phyloP scores from a whole-genome alignment of 2,797 vertebrate genomes.

The Bovichtus diacanthus region DNA sequence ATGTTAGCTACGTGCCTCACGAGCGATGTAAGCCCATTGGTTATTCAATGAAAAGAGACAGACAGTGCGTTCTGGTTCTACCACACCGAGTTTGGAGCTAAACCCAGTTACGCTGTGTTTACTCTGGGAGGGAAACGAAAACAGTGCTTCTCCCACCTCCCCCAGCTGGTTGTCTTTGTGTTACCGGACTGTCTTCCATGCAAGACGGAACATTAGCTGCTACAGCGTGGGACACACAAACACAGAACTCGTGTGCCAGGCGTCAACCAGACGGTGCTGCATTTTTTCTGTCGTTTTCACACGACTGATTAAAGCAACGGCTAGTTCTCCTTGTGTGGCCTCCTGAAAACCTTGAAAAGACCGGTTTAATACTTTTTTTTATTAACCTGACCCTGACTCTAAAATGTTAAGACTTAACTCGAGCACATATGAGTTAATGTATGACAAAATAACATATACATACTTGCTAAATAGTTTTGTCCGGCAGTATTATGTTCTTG shows the following conservation, averaged over 20 bases:
- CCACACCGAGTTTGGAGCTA: background rate
- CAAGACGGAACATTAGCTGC: too few species aligned
- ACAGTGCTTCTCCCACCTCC: background rate
- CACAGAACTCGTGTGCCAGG: background rate
- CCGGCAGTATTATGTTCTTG: background rate
- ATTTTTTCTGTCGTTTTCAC: background rate
- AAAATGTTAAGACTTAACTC: too few species aligned
- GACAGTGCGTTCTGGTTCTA: accelerated
- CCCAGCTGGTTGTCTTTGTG: background rate
- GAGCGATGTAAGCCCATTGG: background rate
- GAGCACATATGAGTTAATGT: too few species aligned
- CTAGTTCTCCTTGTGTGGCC: too few species aligned
- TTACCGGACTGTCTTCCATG: background rate
- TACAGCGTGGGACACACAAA: background rate
- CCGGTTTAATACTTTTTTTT: background rate
- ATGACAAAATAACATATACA: background rate
- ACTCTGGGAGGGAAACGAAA: accelerated
- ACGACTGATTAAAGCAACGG: accelerated
- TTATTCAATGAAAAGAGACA: too few species aligned
- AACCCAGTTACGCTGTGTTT: accelerated
- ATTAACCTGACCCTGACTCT: background rate
- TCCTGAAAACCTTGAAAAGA: background rate
- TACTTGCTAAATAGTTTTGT: too few species aligned
- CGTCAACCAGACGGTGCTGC: background rate
- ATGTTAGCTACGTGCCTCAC: background rate